These are phyloP conservation scores for Vollenhovia emeryi DNA, from an alignment of 1,140 invertebrate species.

Conservation along the genomic window DNA sequence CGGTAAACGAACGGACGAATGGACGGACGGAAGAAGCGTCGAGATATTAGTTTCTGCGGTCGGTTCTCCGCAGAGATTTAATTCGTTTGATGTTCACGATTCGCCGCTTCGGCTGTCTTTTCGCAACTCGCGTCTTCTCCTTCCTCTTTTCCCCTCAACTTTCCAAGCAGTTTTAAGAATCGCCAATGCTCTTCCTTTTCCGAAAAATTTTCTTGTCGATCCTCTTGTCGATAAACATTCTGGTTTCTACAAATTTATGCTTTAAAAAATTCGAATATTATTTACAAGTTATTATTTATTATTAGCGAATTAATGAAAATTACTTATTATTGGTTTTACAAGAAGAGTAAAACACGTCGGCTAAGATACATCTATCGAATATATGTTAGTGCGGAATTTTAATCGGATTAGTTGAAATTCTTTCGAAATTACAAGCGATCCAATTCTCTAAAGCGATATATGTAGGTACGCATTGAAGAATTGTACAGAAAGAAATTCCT, in stretches of 20 bases:
- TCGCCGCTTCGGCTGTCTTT: conserved; percentile 80
- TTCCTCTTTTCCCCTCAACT: conserved; percentile 26
- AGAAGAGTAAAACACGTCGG: background rate
- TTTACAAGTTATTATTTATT: too few relatives aligned
- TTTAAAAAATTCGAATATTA: background rate
- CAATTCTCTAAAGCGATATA: background rate
- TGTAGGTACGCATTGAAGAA: background rate
- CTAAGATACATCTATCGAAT: background rate
- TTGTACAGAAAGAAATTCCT: conserved; percentile 22
- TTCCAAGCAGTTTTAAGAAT: conserved; percentile 35
- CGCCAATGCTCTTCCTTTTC: background rate
- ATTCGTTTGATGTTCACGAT: conserved; percentile 86
- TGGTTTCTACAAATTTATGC: background rate
- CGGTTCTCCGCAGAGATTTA: conserved; percentile 85
- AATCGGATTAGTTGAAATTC: background rate
- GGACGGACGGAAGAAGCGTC: conserved; percentile 65
- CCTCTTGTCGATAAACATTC: conserved; percentile 24
- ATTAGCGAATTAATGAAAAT: too few relatives aligned
- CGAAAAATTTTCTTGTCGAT: conserved; percentile 50
- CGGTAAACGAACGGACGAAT: conserved; percentile 49
- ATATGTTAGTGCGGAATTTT: background rate
- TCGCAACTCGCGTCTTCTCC: conserved; percentile 69
- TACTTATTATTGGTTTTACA: too few relatives aligned
- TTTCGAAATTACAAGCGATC: background rate
- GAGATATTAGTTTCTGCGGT: conserved; percentile 86